Base-by-base conservation (phyloP, 2,113 vertebrate species). In the Numenius arquata region DNA sequence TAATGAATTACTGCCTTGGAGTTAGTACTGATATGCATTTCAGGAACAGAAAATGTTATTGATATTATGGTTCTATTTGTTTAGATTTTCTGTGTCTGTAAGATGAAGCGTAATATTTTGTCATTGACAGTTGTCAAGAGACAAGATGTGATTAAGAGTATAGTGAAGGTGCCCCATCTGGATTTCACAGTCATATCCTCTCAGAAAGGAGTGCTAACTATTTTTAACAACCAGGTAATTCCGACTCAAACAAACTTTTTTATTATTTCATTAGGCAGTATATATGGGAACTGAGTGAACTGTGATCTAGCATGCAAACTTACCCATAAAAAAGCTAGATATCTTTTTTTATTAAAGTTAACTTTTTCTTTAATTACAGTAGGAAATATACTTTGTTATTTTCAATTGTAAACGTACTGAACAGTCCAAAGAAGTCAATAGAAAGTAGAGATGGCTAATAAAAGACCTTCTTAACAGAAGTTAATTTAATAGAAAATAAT, bases 141-240 rank as follows among this genome's bases (percentile, higher is more conserved):
- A 91, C 87, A 97, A 77, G 98, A 98, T 87, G 67, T 96, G 25
- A 95, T 98, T 77, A 98, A 93, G n/a, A 84, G 93, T 63, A 92
- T 98, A 20, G 96, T 98, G 85, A 98, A 97, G 71, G 76, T 98
- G 36, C 95, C 98, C 26, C 90, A 97, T 27, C 22, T 98, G 91
- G 92, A 98, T 97, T 93, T 97, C 88, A 89, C 94, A 63, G 23
- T 98, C 95, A 94, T 96, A 79, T 97, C 96, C n/a, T 98, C 98
- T 96, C 96, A 98, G 81, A 98, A 92, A 95, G 98, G 98, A 96
- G 66, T 91, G 36, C 45, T 98, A 81, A 97, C 97, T 21, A 25
- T 98, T 89, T 98, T 98, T 88, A 97, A 93, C n/a, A 97, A 91
- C 73, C 91, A 98, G 97, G 98, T 98, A 98, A 96, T 90, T 88